Conservation (phyloP, 2,113 vertebrate species). For the Eretmochelys imbricata region DNA sequence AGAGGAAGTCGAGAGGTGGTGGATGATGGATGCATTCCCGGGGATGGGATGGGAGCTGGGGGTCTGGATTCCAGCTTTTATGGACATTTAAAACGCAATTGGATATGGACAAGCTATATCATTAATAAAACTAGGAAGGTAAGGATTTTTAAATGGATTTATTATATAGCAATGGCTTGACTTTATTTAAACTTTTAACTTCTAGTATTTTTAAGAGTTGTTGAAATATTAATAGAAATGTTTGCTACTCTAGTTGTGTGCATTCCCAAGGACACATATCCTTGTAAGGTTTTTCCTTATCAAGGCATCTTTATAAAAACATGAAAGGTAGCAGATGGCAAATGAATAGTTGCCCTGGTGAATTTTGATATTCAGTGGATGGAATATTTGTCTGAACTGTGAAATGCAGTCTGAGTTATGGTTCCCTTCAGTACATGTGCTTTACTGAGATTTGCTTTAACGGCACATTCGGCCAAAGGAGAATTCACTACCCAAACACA, state of each 20-base stretch:
- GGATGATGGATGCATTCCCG: slow-evolving; percentile 88
- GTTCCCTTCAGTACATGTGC: neutral
- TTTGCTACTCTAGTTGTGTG: neutral
- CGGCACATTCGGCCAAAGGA: neutral
- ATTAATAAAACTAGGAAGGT: slow-evolving; percentile 84
- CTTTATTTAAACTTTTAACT: neutral
- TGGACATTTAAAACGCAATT: slow-evolving; percentile 94
- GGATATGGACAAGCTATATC: slow-evolving; percentile 95
- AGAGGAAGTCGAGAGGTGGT: slow-evolving; percentile 87
- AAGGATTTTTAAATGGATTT: neutral
- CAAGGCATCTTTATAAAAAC: neutral
- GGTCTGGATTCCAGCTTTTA: slow-evolving; percentile 95
- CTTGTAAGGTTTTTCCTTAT: neutral
- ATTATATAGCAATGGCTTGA: neutral
- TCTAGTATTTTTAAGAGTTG: neutral
- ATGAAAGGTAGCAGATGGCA: neutral
- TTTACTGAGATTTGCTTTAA: neutral
- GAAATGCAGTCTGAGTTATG: neutral
- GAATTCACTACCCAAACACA: neutral
- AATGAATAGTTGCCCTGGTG: neutral
- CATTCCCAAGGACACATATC: neutral
- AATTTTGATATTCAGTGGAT: neutral
- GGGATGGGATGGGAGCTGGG: slow-evolving; percentile 91
- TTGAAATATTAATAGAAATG: neutral
- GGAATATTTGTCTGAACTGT: neutral